These are phyloP conservation scores for Seira sanloemensis DNA, from an alignment of 2,888 invertebrate species.

Conservation along the genomic window DNA sequence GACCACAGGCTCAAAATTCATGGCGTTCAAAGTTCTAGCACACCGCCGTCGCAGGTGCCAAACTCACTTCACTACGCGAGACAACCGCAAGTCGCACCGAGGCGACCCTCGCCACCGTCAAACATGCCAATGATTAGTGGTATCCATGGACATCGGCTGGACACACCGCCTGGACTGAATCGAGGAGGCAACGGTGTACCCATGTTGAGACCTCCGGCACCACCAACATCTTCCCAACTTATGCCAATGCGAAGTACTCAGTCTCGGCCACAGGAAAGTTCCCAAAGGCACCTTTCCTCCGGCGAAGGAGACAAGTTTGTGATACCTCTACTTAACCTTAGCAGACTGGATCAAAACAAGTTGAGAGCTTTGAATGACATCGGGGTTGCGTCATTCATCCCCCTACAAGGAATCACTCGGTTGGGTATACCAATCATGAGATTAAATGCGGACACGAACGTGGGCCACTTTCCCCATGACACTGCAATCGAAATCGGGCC, in stretches of 20 bases:
- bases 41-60: not conserved
- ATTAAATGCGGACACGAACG: not conserved
- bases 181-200: not conserved
- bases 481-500: constrained; percentile 36
- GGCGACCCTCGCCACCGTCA: constrained; percentile 2
- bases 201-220: not conserved
- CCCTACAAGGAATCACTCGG: constrained; percentile 46
- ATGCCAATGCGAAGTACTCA: constrained; percentile 46
- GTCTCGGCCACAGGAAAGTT: constrained; percentile 37
- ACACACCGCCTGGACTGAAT: not conserved
- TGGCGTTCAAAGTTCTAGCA: not conserved
- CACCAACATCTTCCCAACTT: constrained; percentile 2
- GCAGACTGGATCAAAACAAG: constrained; percentile 61
- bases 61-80: not conserved
- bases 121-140: not conserved
- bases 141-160: not conserved
- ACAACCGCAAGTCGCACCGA: constrained; percentile 3
- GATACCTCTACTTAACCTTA: constrained; percentile 69
- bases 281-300: constrained; percentile 14
- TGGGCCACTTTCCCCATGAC: constrained; percentile 47
- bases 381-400: constrained; percentile 67
- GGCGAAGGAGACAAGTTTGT: constrained; percentile 22
- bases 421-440: constrained; percentile 45
- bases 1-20: constrained; percentile 60
- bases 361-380: constrained; percentile 65